Conservation (phyloP, 2,888 invertebrate species). For the Hoplodrina blanda region DNA sequence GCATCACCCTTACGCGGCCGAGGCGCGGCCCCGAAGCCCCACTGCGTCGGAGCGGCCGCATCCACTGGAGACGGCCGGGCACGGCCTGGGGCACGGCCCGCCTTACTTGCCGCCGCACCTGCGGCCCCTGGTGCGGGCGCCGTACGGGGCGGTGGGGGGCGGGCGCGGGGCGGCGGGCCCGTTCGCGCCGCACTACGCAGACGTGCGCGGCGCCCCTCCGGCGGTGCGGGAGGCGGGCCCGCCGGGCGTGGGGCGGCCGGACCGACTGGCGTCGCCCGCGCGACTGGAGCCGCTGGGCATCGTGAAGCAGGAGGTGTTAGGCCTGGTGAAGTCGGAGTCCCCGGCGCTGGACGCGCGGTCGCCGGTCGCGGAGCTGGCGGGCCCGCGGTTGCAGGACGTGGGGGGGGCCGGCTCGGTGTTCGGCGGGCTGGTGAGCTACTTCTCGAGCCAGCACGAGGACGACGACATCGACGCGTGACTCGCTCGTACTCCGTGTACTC, state of each 20-base stretch:
- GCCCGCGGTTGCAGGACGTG: background rate
- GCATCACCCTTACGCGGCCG: conserved; percentile 46
- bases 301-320: conserved; percentile 42
- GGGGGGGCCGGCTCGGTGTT: conserved; percentile 91
- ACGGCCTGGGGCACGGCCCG: conserved; percentile 6
- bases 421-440: conserved; percentile 97
- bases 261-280: conserved; percentile 23
- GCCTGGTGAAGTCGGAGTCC: conserved; percentile 39
- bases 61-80: conserved; percentile 19
- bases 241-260: conserved; percentile 3
- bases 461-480: conserved; percentile 94
- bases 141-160: conserved; percentile 77
- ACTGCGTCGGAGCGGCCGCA: conserved; percentile 69
- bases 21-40: conserved; percentile 65
- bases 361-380: conserved; percentile 72
- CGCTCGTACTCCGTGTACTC: conserved; percentile 14
- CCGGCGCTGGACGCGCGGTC: conserved; percentile 69
- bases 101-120: background rate
- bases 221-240: conserved; percentile 4
- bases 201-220: conserved; percentile 48
- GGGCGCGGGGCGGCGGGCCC: conserved; percentile 39
- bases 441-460: conserved; percentile 97
- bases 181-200: conserved; percentile 53
- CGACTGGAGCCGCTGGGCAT: conserved; percentile 50
- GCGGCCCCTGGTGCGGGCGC: conserved; percentile 28